These are phyloP conservation scores for Biston betularia DNA, from an alignment of 2,888 invertebrate genomes.

Conservation along the genomic window DNA sequence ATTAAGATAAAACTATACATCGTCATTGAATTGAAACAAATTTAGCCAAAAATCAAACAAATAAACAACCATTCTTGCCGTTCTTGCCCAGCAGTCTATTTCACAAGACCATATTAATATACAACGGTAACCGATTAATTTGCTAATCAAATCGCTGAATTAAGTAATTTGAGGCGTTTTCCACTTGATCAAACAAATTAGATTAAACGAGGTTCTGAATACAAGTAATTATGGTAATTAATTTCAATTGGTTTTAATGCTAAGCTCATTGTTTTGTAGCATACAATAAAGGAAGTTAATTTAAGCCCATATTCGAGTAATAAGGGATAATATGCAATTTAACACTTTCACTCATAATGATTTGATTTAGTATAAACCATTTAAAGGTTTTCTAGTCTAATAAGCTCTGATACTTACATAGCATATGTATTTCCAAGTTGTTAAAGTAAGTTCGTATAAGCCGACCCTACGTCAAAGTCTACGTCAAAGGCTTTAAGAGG, in stretches of 20 bases:
- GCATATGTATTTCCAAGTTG: too few species aligned
- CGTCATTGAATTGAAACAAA: too few species aligned
- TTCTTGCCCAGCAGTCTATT: background rate
- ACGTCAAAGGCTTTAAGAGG: too few species aligned
- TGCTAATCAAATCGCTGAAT: conserved; percentile 34
- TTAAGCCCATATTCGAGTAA: background rate
- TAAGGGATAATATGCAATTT: background rate
- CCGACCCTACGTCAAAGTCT: too few species aligned
- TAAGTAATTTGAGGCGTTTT: conserved; percentile 30
- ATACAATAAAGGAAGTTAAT: conserved; percentile 1
- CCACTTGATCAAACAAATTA: conserved; percentile 32
- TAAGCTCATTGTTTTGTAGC: background rate
- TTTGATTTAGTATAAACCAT: background rate
- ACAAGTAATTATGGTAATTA: conserved; percentile 22
- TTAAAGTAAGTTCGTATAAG: too few species aligned
- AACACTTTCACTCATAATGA: background rate
- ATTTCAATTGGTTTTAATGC: conserved; percentile 12
- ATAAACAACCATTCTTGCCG: background rate
- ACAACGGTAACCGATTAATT: conserved; percentile 13
- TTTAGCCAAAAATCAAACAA: background rate
- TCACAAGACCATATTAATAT: conserved; percentile 1
- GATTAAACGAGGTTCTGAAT: conserved; percentile 26
- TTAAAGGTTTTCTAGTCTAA: background rate
- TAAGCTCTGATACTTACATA: too few species aligned
- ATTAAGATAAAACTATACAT: too few species aligned